These are phyloP conservation scores for Aphodius granarius DNA, from an alignment of 2,888 invertebrate genomes.

Conservation along the genomic window DNA sequence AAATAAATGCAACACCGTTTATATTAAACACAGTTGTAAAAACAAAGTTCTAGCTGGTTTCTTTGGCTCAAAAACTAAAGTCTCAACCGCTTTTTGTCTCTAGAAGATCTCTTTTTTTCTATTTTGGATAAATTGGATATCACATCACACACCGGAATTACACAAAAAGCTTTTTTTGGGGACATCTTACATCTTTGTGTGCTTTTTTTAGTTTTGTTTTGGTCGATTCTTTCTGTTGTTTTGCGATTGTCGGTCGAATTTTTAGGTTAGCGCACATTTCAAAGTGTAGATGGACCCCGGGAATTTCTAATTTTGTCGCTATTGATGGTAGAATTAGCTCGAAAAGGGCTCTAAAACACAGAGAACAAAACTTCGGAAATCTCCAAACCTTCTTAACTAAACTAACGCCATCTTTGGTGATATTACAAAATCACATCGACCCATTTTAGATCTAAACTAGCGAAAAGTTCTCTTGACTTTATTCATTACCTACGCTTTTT, in stretches of 20 bases:
- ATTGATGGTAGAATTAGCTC: neutral
- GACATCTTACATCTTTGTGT: neutral
- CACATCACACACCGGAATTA: conserved; percentile 8
- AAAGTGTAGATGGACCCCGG: neutral
- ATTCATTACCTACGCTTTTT: neutral
- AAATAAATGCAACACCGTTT: neutral
- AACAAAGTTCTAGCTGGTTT: neutral
- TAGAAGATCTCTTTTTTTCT: neutral
- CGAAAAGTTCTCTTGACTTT: neutral
- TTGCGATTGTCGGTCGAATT: conserved; percentile 2
- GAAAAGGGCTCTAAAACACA: neutral
- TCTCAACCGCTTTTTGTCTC: neutral
- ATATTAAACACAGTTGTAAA: neutral
- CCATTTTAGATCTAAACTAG: conserved; percentile 4
- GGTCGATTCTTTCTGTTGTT: neutral
- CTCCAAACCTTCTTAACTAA: neutral
- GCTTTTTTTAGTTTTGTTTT: neutral
- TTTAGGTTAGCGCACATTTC: neutral
- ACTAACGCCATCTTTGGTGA: neutral
- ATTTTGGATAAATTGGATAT: conserved; percentile 5
- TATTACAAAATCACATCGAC: neutral
- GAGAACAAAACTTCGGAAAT: neutral
- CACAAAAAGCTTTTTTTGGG: conserved; percentile 4
- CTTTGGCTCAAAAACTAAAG: neutral
- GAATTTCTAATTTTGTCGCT: neutral